Evolutionary conservation across 35 echinoderm and acorn worm species (phyloP).

Genomic region (Acanthaster planci): DNA sequence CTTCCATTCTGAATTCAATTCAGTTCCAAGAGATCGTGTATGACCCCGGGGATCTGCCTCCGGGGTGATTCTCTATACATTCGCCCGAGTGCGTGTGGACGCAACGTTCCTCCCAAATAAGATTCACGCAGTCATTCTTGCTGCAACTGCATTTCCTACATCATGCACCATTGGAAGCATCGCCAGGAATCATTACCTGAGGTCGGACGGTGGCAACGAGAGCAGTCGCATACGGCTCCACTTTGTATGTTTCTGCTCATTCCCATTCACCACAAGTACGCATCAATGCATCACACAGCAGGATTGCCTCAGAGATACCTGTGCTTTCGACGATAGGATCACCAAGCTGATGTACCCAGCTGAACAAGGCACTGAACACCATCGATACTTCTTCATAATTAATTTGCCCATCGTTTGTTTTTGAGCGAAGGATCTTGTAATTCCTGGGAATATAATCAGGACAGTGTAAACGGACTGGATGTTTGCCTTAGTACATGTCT

Average conservation of each 20-base stretch:
- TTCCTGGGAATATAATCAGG: too few relatives aligned
- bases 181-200: slow-evolving; percentile 5
- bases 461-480: neutral
- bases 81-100: slow-evolving; percentile 29
- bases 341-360: slow-evolving; percentile 7
- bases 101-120: slow-evolving; percentile 22
- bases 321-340: neutral
- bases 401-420: too few relatives aligned
- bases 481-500: neutral
- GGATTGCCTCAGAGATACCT: neutral
- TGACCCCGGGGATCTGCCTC: neutral
- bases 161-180: slow-evolving; percentile 27
- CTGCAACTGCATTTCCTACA: slow-evolving; percentile 28
- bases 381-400: too few relatives aligned
- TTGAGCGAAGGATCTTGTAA: too few relatives aligned
- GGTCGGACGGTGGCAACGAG: neutral
- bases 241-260: slow-evolving; percentile 23
- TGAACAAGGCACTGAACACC: too few relatives aligned
- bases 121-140: slow-evolving; percentile 18
- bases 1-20: slow-evolving; percentile 29
- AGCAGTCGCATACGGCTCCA: slow-evolving; percentile 16
- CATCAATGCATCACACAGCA: slow-evolving; percentile 11
- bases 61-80: slow-evolving; percentile 17
- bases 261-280: slow-evolving; percentile 15
- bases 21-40: slow-evolving; percentile 23